Evolutionary conservation across 2,113 vertebrate species (phyloP), one percentile per base, ranked within the genome.

Genomic region (Burhinus oedicnemus): DNA sequence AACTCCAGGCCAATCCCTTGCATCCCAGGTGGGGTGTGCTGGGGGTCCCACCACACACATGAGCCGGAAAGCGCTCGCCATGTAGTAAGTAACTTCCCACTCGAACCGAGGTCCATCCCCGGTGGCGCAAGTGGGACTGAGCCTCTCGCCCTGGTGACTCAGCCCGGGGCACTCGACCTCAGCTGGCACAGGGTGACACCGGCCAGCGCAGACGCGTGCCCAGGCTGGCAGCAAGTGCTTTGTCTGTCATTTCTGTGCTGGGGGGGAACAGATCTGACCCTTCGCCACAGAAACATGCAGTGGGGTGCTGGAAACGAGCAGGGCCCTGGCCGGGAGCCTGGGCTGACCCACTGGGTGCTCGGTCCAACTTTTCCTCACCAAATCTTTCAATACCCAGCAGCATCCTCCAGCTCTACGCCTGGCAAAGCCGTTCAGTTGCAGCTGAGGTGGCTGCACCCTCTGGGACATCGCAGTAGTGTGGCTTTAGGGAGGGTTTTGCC

Each of bases 401-500:
- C 70, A 30, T 14, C 75, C 75, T 44, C 40, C 1, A 7, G 36
- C 27, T 36, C 61, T 12, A 32, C 0, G 6, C 51, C 64, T 19
- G 55, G 40, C 21, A 40, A 21, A n/a, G 17, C 47, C 2, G 2
- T 32, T 44, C 8, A 8, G 25, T 26, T 60, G 34, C 60, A 52
- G 75, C 44, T 17, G 44, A 17, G 32, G 58, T 9, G 60, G 49
- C 76, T 40, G 64, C 64, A 36, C 47, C 25, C 47, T 25, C 27
- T 10, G 62, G 15, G 51, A 25, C 25, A 1, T 11, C 25, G 6
- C 1, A 0, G 40, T 62, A 18, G 32, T 3, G 15, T 15, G 15
- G 64, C 26, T 25, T 11, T 4, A 1, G 6, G 12, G 42, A 34
- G 34, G 34, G 29, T 1, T 51, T 42, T 47, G 72, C 40, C 61